Evolutionary conservation across 2,888 invertebrate genomes (phyloP).

Genomic region (Lasioglossum leucozonium): DNA sequence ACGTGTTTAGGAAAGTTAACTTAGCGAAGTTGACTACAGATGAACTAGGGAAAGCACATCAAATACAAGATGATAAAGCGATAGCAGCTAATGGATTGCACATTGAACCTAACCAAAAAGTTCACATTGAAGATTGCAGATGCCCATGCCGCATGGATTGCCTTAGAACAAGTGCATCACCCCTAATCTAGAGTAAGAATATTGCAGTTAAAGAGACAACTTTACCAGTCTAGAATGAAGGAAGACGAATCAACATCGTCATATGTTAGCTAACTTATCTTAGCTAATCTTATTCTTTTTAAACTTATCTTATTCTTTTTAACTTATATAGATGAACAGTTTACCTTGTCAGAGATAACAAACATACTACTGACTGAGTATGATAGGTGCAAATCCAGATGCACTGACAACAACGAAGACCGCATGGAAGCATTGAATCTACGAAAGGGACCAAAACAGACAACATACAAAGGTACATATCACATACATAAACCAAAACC

Average conservation of each 20-base stretch:
- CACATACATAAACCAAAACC: not conserved
- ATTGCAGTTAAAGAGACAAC: conserved; percentile 26
- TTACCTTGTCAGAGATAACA: not conserved
- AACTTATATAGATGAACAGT: not conserved
- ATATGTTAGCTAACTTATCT: no score
- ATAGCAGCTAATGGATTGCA: conserved; percentile 21
- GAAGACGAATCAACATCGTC: conserved; percentile 1
- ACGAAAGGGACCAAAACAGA: not conserved
- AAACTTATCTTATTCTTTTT: no score
- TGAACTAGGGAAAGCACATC: not conserved
- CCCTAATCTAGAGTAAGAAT: conserved; percentile 44
- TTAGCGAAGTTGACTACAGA: not conserved
- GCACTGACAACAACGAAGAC: not conserved
- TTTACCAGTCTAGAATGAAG: conserved; percentile 21
- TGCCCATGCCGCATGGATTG: not conserved
- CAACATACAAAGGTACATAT: conserved; percentile 4
- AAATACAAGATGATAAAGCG: not conserved
- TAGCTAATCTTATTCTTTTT: no score
- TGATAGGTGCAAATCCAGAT: conserved; percentile 8
- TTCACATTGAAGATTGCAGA: not conserved
- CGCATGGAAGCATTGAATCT: not conserved
- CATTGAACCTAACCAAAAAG: not conserved
- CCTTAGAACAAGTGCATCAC: conserved; percentile 34
- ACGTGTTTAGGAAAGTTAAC: not conserved
- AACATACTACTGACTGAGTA: not conserved